phyloP scores from a whole-genome alignment of 2,113 vertebrate species.

The Scophthalmus maximus region DNA sequence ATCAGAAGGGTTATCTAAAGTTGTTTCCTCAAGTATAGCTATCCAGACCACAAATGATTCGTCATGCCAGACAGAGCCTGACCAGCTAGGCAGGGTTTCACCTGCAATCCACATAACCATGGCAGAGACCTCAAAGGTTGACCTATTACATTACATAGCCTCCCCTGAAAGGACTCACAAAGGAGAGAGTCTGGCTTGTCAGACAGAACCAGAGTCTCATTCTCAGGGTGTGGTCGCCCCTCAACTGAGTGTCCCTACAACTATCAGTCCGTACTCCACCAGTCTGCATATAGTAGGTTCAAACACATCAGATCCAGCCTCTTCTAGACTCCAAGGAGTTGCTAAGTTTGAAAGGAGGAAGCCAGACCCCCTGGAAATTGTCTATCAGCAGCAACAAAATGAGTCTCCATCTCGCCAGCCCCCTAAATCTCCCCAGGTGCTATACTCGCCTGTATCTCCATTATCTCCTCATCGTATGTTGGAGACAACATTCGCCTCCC shows the following conservation, averaged over 20 bases:
- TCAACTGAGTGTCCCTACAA: constrained; percentile 91
- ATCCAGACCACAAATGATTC: constrained; percentile 97
- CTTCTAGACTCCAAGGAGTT: constrained; percentile 84
- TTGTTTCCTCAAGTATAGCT: constrained; percentile 89
- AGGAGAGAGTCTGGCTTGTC: constrained; percentile 96
- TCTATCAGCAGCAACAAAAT: constrained; percentile 91
- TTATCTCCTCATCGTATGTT: constrained; percentile 95
- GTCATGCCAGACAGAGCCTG: constrained; percentile 94
- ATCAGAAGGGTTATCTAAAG: constrained; percentile 80
- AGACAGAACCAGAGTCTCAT: constrained; percentile 93
- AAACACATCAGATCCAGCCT: constrained; percentile 82
- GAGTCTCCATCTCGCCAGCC: constrained; percentile 91
- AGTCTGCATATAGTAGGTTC: constrained; percentile 92
- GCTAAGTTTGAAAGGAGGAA: constrained; percentile 95
- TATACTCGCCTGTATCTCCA: constrained; percentile 97
- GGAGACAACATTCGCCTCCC: constrained; percentile 93
- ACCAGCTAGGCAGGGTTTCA: constrained; percentile 90
- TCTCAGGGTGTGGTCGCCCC: constrained; percentile 89
- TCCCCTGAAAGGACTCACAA: constrained; percentile 94
- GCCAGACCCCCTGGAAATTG: constrained; percentile 95
- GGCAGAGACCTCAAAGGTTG: constrained; percentile 91
- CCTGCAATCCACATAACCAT: constrained; percentile 97
- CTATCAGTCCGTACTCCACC: constrained; percentile 93
- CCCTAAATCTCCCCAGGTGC: constrained; percentile 96
- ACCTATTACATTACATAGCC: constrained; percentile 94